Percentiles rank a stretch among this genome's conserved stretches.
Evolutionary conservation across 2,113 vertebrate genomes (phyloP).

Genomic region (Campylomormyrus numenius): DNA sequence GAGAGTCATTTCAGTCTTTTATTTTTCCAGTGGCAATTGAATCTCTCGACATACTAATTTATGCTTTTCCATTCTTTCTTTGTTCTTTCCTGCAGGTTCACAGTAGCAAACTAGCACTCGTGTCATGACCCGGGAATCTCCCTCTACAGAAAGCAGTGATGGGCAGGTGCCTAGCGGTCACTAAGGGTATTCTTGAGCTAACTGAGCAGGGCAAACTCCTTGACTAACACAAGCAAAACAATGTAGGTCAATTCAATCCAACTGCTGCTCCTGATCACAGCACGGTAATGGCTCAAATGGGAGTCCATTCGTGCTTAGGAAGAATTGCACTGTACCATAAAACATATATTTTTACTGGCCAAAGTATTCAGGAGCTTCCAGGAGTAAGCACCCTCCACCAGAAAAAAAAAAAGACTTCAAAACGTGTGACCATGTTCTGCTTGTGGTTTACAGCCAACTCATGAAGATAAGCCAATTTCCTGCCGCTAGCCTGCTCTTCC

Average conservation of each 20-base stretch:
- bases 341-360: not conserved
- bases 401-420: not conserved
- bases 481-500: conserved; percentile 22
- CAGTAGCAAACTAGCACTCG: not conserved
- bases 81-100: not conserved
- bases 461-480: conserved; percentile 28
- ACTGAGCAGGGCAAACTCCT: not conserved
- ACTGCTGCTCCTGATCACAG: not conserved
- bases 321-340: not conserved
- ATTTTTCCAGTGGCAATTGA: not conserved
- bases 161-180: not conserved
- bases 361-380: not conserved
- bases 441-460: not conserved
- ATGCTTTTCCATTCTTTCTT: not conserved
- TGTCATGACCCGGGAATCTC: not conserved
- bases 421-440: not conserved
- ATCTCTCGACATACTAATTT: not conserved
- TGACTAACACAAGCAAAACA: not conserved
- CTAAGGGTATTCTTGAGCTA: not conserved
- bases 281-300: not conserved
- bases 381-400: not conserved
- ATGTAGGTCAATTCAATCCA: not conserved
- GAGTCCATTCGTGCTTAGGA: not conserved
- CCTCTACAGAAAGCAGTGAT: not conserved
- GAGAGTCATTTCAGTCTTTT: not conserved